These are phyloP conservation scores for Cryptoleucopteryx plumbea DNA, from an alignment of 2,113 vertebrate species.

Conservation along the genomic window DNA sequence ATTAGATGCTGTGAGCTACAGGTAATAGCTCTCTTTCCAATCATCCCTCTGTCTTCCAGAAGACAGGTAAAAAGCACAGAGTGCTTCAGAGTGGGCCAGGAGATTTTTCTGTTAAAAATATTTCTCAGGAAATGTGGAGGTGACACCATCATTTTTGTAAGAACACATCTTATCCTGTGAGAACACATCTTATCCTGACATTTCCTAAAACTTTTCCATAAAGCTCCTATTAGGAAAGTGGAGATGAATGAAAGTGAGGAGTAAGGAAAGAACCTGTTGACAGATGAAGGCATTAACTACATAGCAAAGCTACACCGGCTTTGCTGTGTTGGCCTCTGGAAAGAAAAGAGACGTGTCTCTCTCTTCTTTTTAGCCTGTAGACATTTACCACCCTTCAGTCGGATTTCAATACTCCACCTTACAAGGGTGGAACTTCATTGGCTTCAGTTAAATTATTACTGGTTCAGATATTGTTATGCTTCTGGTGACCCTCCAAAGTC, in stretches of 20 bases:
- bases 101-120: neutral
- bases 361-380: neutral
- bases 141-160: neutral
- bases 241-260: neutral
- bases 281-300: neutral
- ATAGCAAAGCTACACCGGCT: neutral
- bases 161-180: neutral
- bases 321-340: neutral
- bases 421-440: neutral
- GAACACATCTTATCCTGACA: neutral
- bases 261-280: neutral
- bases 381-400: neutral
- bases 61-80: neutral
- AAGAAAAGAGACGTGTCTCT: neutral
- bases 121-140: neutral
- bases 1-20: neutral
- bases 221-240: neutral
- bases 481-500: conserved; percentile 17
- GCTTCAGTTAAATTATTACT: conserved; percentile 4
- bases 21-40: neutral
- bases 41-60: neutral
- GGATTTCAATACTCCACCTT: neutral
- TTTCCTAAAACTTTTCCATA: neutral
- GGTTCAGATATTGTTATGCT: neutral
- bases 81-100: neutral